phyloP scores from a whole-genome alignment of 2,113 vertebrate species.

The Puntigrus tetrazona region DNA sequence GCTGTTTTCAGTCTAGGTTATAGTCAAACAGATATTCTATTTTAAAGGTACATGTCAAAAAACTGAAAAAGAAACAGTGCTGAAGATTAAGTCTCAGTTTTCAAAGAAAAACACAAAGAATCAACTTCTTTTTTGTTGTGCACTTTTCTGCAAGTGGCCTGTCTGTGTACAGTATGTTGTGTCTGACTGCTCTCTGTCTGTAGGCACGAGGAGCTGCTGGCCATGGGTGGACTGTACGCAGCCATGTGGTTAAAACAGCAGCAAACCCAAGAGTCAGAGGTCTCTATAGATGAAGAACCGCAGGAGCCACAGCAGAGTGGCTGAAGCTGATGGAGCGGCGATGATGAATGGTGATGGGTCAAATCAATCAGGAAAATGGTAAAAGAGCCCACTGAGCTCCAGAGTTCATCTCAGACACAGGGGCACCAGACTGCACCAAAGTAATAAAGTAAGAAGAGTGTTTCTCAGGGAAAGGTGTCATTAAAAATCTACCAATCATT shows the following conservation, averaged over 20 bases:
- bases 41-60: neutral
- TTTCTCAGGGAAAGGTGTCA: slow-evolving; percentile 11
- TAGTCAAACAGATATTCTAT: neutral
- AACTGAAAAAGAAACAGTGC: neutral
- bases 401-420: slow-evolving; percentile 14
- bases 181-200: slow-evolving; percentile 29
- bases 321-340: neutral
- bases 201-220: slow-evolving; percentile 85
- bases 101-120: neutral
- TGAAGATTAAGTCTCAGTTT: neutral
- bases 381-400: slow-evolving; percentile 3
- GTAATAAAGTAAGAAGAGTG: neutral
- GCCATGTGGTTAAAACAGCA: slow-evolving; percentile 90
- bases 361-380: slow-evolving; percentile 6
- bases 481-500: neutral
- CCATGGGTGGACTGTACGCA: slow-evolving; percentile 77
- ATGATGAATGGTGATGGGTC: neutral
- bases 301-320: slow-evolving; percentile 2
- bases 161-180: neutral
- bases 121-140: neutral
- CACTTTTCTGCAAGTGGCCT: neutral
- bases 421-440: neutral
- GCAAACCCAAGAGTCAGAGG: slow-evolving; percentile 45
- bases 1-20: slow-evolving; percentile 8
- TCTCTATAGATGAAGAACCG: slow-evolving; percentile 20